Base-by-base conservation (phyloP, 2,797 vertebrate species). In the Chaetophractus vellerosus region DNA sequence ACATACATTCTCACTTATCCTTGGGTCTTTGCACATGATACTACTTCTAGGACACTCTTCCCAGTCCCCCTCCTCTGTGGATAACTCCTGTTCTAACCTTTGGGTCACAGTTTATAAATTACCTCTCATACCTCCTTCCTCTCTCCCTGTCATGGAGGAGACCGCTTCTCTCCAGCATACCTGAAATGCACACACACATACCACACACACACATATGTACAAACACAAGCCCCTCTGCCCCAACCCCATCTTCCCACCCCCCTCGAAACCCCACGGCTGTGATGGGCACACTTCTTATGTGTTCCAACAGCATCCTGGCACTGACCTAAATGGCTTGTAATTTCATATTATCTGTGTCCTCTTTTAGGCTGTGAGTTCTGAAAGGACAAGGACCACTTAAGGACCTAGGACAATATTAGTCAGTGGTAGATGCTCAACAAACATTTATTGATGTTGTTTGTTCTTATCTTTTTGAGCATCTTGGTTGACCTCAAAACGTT, bases 401-500 rank as follows among this genome's bases (percentile, higher is more conserved):
- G n/a, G 2, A 79, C 10, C 24, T 21, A 82, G 21, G 36, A 36
- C 2, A 11, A 69, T 38, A 10, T 24, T 38, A 33, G 69, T 11
- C 10, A 66, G 28, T 14, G 41, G 55, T 38, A 50, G 36, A 31
- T 18, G 19, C 33, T n/a, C 16, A 76, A 21, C 31, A 68, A 76
- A 28, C 61, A 63, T 64, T 68, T 84, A 63, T 57, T 69, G 38
- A 38, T 50, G 19, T 41, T 33, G 3, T 85, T 75, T 83, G 45
- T 36, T 83, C 33, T 64, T 81, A 24, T 74, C 71, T 91, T 90
- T 91, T 83, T 94, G 55, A 86, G 66, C 36, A 78, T 69, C 52
- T 15, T 83, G 64, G n/a, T 72, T 87, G 93, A 93, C 48, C 48
- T 76, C 59, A 83, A 80, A 88, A 72, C 78, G 95, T 88, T 86